These are phyloP conservation scores for Sarcophaga caerulescens DNA, from an alignment of 2,888 invertebrate genomes.

Conservation along the genomic window DNA sequence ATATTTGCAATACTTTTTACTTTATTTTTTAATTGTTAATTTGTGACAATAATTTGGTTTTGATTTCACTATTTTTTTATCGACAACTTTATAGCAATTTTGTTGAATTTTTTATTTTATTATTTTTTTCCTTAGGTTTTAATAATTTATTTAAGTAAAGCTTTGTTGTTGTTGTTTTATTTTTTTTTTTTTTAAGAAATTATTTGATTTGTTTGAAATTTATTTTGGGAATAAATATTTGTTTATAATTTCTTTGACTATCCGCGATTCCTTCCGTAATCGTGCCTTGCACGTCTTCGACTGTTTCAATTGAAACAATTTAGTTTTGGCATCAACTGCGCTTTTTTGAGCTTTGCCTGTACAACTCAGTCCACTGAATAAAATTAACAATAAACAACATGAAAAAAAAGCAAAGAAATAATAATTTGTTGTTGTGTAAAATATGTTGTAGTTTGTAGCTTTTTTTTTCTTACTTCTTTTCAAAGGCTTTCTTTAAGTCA, in stretches of 20 bases:
- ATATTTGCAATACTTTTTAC: background rate
- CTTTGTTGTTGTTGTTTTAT: no score
- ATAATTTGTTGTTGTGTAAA: background rate
- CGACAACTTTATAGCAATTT: background rate
- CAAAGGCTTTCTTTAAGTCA: conserved; percentile 35
- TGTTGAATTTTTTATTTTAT: conserved; percentile 1
- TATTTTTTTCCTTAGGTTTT: conserved; percentile 13
- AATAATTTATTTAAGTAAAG: background rate
- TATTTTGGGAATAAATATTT: background rate
- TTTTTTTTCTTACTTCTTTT: conserved; percentile 1
- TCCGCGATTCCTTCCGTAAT: conserved; percentile 66
- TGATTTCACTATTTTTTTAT: conserved; percentile 38
- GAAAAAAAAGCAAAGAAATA: background rate
- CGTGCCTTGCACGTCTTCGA: conserved; percentile 65
- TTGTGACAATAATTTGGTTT: conserved; percentile 24
- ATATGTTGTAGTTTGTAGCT: conserved; percentile 32
- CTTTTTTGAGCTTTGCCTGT: conserved; percentile 39
- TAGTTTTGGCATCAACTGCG: conserved; percentile 65
- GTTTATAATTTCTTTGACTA: background rate
- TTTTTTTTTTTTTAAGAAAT: background rate
- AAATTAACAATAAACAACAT: conserved; percentile 27
- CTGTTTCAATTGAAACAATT: conserved; percentile 61
- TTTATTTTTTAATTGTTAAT: conserved; percentile 1
- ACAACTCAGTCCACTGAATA: conserved; percentile 30
- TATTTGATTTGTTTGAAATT: background rate